Percentiles rank a stretch among this genome's conserved stretches.
Conservation (phyloP, 2,797 vertebrate genomes). For the Clarias fuscus region DNA sequence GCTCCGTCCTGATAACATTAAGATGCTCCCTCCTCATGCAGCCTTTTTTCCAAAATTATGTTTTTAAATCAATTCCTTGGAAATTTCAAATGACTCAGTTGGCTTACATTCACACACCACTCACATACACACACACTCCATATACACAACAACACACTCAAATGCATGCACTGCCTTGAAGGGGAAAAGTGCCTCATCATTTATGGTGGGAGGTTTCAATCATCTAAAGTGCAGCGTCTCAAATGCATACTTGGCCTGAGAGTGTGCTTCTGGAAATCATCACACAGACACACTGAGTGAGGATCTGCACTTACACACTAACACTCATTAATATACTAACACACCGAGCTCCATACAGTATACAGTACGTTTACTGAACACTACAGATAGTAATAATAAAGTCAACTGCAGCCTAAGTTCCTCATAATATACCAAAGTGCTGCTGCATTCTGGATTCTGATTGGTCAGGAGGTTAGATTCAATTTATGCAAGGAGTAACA, state of each 20-base stretch:
- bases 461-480: not conserved
- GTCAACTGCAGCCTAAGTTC: not conserved
- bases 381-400: no score
- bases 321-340: not conserved
- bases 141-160: slow-evolving; percentile 4
- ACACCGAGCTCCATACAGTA: not conserved
- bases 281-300: not conserved
- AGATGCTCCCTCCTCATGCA: slow-evolving; percentile 1
- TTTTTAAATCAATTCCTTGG: slow-evolving; percentile 21
- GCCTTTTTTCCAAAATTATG: not conserved
- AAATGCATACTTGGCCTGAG: slow-evolving; percentile 22
- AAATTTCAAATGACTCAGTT: slow-evolving; percentile 8
- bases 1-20: slow-evolving; percentile 15
- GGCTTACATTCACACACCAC: not conserved
- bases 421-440: not conserved
- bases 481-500: not conserved
- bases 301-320: not conserved
- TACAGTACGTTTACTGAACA: not conserved
- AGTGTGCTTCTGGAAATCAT: slow-evolving; percentile 14
- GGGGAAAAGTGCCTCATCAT: slow-evolving; percentile 24
- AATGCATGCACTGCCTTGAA: not conserved
- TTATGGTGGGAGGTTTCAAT: slow-evolving; percentile 21
- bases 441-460: not conserved
- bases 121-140: slow-evolving; percentile 1
- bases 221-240: slow-evolving; percentile 21